Evolutionary conservation across 2,797 vertebrate species (phyloP).

Genomic region (Crax fasciolata): DNA sequence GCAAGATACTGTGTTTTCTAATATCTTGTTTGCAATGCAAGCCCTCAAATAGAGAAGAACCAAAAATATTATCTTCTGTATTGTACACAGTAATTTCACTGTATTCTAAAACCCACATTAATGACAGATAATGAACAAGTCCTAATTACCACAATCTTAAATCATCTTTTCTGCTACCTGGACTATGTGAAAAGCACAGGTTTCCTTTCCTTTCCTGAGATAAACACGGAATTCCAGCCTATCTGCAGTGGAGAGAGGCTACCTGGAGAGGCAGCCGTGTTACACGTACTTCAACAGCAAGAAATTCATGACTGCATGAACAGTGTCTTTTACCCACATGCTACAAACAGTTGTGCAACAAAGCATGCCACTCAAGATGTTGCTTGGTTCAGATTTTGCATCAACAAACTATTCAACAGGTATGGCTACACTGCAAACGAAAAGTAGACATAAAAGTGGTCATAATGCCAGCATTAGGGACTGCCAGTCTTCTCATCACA

Average conservation of each 20-base stretch:
- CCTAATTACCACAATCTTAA: background rate
- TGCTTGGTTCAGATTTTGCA: background rate
- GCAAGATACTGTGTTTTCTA: background rate
- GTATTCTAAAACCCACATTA: background rate
- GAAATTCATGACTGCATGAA: background rate
- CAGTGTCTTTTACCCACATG: background rate
- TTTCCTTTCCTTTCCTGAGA: background rate
- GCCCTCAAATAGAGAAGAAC: background rate
- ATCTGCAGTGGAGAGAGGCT: too few relatives aligned
- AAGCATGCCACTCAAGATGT: background rate
- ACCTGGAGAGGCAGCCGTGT: background rate
- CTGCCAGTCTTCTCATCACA: background rate
- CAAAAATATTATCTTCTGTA: background rate
- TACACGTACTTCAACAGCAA: background rate
- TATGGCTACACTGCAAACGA: background rate
- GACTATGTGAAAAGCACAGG: background rate
- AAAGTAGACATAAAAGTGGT: background rate
- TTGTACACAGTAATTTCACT: background rate
- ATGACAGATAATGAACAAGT: background rate
- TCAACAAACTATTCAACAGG: background rate
- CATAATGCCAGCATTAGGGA: background rate
- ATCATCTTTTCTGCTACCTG: background rate
- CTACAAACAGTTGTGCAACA: background rate
- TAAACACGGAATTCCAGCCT: background rate
- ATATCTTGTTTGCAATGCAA: background rate